Conservation (phyloP, 2,113 vertebrate species). For the Verasper variegatus region DNA sequence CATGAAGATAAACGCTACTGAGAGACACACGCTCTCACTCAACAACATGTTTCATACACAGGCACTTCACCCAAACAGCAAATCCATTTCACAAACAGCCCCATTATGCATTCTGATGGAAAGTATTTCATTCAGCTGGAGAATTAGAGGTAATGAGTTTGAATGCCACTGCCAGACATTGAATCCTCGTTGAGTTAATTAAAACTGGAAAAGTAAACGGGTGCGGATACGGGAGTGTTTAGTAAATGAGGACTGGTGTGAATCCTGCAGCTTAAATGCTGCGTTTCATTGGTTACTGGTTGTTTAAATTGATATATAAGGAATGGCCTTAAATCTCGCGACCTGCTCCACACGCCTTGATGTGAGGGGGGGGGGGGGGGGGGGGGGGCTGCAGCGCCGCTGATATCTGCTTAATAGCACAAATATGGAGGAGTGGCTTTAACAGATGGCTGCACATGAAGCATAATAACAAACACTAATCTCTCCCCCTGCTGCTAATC, state of each 20-base stretch:
- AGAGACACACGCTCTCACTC: conserved; percentile 67
- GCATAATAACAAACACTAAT: conserved; percentile 71
- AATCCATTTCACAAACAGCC: conserved; percentile 28
- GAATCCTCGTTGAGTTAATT: conserved; percentile 41
- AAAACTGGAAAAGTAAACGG: conserved; percentile 32
- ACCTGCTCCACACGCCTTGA: background rate
- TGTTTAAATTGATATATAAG: background rate
- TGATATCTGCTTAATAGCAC: conserved; percentile 51
- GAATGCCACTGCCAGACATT: conserved; percentile 41
- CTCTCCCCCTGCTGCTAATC: conserved; percentile 61
- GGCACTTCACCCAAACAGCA: background rate
- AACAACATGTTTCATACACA: conserved; percentile 48
- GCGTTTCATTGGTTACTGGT: background rate
- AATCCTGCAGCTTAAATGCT: background rate
- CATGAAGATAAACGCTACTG: conserved; percentile 75
- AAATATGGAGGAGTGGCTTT: conserved; percentile 64
- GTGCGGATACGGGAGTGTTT: background rate
- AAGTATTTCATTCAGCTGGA: conserved; percentile 5
- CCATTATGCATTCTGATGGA: background rate
- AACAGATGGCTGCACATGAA: conserved; percentile 65
- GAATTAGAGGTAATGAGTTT: conserved; percentile 42
- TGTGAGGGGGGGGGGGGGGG: conserved; percentile 7
- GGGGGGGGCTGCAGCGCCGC: background rate
- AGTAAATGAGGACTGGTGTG: background rate
- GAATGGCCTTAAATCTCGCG: too few relatives aligned